phyloP scores from a whole-genome alignment of 2,113 vertebrate genomes.

The Grallaria varia region DNA sequence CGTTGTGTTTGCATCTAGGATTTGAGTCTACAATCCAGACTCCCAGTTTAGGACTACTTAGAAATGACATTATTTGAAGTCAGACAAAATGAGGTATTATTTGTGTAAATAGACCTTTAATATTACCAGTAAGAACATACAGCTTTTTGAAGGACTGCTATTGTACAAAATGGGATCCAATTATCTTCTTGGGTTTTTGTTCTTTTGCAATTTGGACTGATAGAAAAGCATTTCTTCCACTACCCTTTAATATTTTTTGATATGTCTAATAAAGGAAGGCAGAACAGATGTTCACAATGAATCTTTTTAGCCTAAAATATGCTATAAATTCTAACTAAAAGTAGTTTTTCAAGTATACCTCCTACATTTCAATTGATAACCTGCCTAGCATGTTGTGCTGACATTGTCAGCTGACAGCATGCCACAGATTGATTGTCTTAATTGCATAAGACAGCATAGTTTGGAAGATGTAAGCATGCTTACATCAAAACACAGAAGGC shows the following conservation, averaged over 20 bases:
- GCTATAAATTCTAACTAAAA: background rate
- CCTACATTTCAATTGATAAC: background rate
- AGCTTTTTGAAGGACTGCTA: background rate
- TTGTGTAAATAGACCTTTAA: background rate
- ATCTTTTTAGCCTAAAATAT: background rate
- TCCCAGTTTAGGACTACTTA: background rate
- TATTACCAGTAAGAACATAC: background rate
- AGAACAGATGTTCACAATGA: background rate
- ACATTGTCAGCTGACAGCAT: constrained; percentile 28
- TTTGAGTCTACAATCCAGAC: background rate
- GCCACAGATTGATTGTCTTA: constrained; percentile 36
- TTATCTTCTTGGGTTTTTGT: background rate
- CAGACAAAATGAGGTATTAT: background rate
- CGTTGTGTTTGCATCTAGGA: background rate
- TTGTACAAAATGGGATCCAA: background rate
- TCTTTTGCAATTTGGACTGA: background rate
- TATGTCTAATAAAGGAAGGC: background rate
- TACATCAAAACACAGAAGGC: background rate
- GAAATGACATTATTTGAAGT: background rate
- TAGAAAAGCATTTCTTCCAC: background rate
- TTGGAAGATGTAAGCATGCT: constrained; percentile 1
- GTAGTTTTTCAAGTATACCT: background rate
- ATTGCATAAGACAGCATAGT: background rate
- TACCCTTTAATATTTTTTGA: background rate
- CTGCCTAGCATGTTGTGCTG: background rate